Conservation (phyloP, 2,113 vertebrate genomes). For the Merops nubicus region DNA sequence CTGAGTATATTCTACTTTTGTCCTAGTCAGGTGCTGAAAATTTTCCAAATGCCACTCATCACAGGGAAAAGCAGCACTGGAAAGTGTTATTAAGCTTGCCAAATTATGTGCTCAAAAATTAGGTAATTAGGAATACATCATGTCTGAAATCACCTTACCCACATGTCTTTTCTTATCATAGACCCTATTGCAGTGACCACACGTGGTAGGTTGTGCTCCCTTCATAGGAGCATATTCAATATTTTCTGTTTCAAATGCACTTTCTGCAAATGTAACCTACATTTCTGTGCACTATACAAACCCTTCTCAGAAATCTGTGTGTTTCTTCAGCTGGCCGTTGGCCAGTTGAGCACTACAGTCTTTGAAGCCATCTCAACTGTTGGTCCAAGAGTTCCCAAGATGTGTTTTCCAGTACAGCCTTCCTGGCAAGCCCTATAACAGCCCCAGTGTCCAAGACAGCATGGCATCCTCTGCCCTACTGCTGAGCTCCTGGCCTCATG, state of each 20-base stretch:
- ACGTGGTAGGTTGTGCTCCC: background rate
- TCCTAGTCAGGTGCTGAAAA: background rate
- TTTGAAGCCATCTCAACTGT: background rate
- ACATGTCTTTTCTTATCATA: background rate
- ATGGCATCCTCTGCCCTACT: background rate
- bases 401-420: background rate
- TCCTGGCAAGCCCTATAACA: accelerated
- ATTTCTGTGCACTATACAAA: background rate
- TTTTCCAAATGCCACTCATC: background rate
- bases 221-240: background rate
- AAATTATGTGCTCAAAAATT: background rate
- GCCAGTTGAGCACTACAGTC: background rate
- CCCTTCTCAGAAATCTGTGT: background rate
- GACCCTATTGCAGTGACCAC: background rate
- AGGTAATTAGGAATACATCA: background rate
- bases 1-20: background rate
- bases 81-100: background rate
- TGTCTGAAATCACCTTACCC: background rate
- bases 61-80: background rate
- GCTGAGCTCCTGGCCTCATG: accelerated
- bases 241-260: background rate
- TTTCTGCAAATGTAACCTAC: background rate
- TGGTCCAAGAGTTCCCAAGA: background rate
- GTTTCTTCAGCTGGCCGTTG: background rate
- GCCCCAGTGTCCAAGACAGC: accelerated